Percentiles rank a stretch among this genome's conserved stretches.
Conservation (phyloP, 2,113 vertebrate genomes). For the Plecotus auritus region DNA sequence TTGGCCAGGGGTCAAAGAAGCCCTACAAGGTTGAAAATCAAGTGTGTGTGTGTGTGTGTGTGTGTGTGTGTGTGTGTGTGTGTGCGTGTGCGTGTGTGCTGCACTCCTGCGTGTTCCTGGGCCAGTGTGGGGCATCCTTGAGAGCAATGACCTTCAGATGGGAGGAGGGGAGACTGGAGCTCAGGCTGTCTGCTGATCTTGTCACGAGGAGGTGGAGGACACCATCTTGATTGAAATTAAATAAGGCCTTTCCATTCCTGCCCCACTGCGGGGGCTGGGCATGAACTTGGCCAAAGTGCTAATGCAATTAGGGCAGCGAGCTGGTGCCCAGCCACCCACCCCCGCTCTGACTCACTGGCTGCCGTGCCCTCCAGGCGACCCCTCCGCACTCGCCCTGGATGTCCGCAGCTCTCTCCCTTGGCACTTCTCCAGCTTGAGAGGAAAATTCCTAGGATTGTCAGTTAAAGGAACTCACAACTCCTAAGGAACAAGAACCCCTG, state of each 20-base stretch:
- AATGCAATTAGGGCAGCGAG: background rate
- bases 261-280: background rate
- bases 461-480: background rate
- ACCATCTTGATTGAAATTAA: conserved; percentile 46
- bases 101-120: rapidly evolving
- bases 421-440: conserved; percentile 20
- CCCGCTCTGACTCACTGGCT: conserved; percentile 1
- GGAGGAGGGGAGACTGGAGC: background rate
- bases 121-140: background rate
- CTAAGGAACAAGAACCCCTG: background rate
- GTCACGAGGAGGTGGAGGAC: background rate
- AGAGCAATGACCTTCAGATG: background rate
- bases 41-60: background rate
- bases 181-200: background rate
- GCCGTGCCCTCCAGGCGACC: conserved; percentile 18
- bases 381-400: background rate
- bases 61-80: background rate
- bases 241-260: background rate
- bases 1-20: background rate
- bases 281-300: background rate
- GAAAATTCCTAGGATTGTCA: conserved; percentile 55
- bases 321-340: background rate
- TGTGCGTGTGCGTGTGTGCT: no score
- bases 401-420: background rate
- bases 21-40: background rate